phyloP scores from a whole-genome alignment of 2,113 vertebrate species.

The Gallinago undulata region DNA sequence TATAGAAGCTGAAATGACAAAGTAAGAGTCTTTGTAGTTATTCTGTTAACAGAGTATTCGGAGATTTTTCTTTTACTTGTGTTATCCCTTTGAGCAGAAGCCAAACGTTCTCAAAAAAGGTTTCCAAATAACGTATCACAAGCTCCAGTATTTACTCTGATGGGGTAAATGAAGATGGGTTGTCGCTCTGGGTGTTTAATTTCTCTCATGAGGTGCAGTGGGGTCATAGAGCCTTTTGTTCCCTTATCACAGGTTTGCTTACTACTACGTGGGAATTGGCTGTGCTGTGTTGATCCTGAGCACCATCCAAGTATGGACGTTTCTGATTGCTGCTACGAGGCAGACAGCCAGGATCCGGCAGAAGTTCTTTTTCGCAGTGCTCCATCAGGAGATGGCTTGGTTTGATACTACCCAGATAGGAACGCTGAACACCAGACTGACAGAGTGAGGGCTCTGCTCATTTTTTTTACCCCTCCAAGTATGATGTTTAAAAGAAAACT shows the following conservation, averaged over 20 bases:
- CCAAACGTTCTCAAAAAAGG: neutral
- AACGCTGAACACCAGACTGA: conserved; percentile 75
- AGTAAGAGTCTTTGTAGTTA: conserved; percentile 46
- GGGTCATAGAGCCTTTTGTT: neutral
- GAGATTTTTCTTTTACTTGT: neutral
- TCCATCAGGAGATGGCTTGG: conserved; percentile 82
- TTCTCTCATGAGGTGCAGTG: neutral
- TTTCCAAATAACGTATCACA: neutral
- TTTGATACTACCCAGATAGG: conserved; percentile 77
- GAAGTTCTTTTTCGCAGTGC: conserved; percentile 78
- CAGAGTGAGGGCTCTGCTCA: conserved; percentile 63
- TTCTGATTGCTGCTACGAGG: conserved; percentile 66
- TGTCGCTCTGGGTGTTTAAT: neutral
- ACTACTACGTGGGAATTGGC: conserved; percentile 76
- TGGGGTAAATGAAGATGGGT: neutral
- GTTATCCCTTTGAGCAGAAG: neutral
- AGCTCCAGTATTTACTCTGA: neutral
- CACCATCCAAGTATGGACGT: conserved; percentile 70
- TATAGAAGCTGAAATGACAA: conserved; percentile 72
- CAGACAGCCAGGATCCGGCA: conserved; percentile 75
- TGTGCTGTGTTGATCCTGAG: conserved; percentile 64
- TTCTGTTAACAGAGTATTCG: neutral
- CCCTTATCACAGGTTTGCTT: conserved; percentile 63
- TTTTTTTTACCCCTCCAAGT: neutral
- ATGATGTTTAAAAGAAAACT: neutral